Conservation (phyloP, 2,888 invertebrate genomes). For the Ditula angustiorana region DNA sequence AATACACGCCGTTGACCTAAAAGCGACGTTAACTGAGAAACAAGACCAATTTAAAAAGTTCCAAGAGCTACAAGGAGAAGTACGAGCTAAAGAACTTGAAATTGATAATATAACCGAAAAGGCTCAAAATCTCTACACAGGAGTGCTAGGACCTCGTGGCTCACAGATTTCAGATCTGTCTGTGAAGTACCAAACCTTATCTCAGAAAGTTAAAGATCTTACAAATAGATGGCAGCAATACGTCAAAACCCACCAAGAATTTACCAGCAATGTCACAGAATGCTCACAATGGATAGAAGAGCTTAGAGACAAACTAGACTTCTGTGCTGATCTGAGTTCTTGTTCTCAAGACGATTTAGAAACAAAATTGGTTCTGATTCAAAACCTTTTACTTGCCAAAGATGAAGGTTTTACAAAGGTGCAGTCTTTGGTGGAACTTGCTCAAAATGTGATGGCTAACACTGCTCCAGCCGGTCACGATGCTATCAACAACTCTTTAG, state of each 20-base stretch:
- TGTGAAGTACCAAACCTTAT: constrained; percentile 95
- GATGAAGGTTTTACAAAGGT: constrained; percentile 96
- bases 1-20: constrained; percentile 94
- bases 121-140: constrained; percentile 93
- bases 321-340: constrained; percentile 93
- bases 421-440: constrained; percentile 94
- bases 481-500: constrained; percentile 92
- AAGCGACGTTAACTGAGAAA: constrained; percentile 93
- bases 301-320: constrained; percentile 92
- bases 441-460: constrained; percentile 95
- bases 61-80: constrained; percentile 93
- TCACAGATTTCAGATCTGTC: constrained; percentile 96
- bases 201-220: constrained; percentile 95
- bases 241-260: constrained; percentile 94
- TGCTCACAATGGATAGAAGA: constrained; percentile 94
- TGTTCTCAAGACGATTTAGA: constrained; percentile 94
- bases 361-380: constrained; percentile 92
- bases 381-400: constrained; percentile 95
- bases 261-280: constrained; percentile 91
- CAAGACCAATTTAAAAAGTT: constrained; percentile 93
- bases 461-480: constrained; percentile 96
- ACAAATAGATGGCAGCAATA: constrained; percentile 97
- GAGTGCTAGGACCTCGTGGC: constrained; percentile 89
- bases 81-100: constrained; percentile 95
- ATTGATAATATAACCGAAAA: constrained; percentile 97